Evolutionary conservation across 2,888 invertebrate species (phyloP).

Genomic region (Hesperia comma): DNA sequence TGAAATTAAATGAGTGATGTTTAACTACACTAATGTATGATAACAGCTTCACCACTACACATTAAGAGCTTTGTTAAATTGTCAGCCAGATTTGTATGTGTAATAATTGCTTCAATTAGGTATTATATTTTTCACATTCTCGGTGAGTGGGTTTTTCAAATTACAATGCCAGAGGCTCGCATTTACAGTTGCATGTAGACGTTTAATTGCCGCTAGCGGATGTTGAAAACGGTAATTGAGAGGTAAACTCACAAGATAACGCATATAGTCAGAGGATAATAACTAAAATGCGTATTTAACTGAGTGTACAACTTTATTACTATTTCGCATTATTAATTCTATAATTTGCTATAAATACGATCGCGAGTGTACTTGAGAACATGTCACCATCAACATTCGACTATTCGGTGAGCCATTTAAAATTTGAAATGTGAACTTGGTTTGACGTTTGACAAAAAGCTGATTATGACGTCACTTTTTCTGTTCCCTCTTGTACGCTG

Average conservation of each 20-base stretch:
- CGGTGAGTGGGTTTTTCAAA: slow-evolving; percentile 75
- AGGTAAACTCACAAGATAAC: slow-evolving; percentile 72
- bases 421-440: slow-evolving; percentile 72
- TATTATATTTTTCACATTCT: slow-evolving; percentile 76
- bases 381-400: slow-evolving; percentile 47
- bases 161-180: slow-evolving; percentile 70
- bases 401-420: slow-evolving; percentile 73
- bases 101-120: slow-evolving; percentile 78
- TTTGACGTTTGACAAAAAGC: slow-evolving; percentile 82
- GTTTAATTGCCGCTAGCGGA: slow-evolving; percentile 76
- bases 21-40: not conserved
- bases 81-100: slow-evolving; percentile 66
- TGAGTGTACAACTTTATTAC: slow-evolving; percentile 36
- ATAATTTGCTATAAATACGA: slow-evolving; percentile 34
- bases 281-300: slow-evolving; percentile 39
- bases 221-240: slow-evolving; percentile 77
- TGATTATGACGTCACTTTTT: slow-evolving; percentile 82
- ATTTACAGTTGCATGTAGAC: slow-evolving; percentile 79
- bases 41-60: slow-evolving; percentile 46
- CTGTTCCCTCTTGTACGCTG: slow-evolving; percentile 60
- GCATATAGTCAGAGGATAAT: slow-evolving; percentile 54
- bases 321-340: slow-evolving; percentile 26
- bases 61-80: slow-evolving; percentile 72
- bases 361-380: slow-evolving; percentile 52
- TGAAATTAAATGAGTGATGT: not conserved